phyloP scores from a whole-genome alignment of 2,888 invertebrate genomes.

The Pheosia tremula region DNA sequence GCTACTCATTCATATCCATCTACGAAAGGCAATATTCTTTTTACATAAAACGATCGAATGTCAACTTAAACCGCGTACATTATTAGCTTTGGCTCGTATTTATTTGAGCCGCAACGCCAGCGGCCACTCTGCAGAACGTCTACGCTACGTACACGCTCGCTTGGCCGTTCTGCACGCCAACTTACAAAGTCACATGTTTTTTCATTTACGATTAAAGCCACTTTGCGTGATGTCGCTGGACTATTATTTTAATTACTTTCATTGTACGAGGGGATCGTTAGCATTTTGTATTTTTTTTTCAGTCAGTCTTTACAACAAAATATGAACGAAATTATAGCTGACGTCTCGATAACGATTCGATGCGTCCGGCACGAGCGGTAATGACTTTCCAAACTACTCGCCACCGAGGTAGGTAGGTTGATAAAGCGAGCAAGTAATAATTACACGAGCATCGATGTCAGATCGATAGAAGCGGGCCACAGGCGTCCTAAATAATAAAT shows the following conservation, averaged over 20 bases:
- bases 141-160: constrained; percentile 43
- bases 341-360: constrained; percentile 51
- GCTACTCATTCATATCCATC: constrained; percentile 80
- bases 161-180: constrained; percentile 33
- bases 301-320: constrained; percentile 57
- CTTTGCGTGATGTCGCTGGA: constrained; percentile 72
- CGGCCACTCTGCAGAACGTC: constrained; percentile 32
- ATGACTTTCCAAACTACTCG: constrained; percentile 65
- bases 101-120: constrained; percentile 44
- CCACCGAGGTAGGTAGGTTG: constrained; percentile 33
- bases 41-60: constrained; percentile 70
- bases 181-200: constrained; percentile 48
- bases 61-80: constrained; percentile 58
- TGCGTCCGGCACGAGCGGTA: constrained; percentile 40
- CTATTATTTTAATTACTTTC: constrained; percentile 82
- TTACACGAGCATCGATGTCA: constrained; percentile 52
- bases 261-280: constrained; percentile 67
- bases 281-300: constrained; percentile 58
- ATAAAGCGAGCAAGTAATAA: constrained; percentile 52
- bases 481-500: constrained; percentile 51
- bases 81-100: constrained; percentile 58
- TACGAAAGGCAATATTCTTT: constrained; percentile 74
- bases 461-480: constrained; percentile 56
- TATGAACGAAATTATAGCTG: constrained; percentile 34
- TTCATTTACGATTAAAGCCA: constrained; percentile 60